Percentiles rank a stretch among this genome's conserved stretches.
phyloP scores from a whole-genome alignment of 2,797 vertebrate genomes.

The Craterocephalus amniculus region DNA sequence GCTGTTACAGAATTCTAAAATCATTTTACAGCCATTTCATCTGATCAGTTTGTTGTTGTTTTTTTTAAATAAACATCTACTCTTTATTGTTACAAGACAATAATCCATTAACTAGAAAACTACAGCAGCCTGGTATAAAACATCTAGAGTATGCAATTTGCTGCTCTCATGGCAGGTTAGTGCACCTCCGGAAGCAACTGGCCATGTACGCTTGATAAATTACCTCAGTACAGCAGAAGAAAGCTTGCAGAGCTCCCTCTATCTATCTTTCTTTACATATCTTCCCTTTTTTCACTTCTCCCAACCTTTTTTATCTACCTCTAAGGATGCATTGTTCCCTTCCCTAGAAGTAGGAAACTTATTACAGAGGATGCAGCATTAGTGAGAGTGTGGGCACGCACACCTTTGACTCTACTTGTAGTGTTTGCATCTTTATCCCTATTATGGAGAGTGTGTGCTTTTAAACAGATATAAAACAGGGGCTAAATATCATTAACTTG shows the following conservation, averaged over 20 bases:
- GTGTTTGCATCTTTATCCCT: slow-evolving; percentile 12
- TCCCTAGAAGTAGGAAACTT: slow-evolving; percentile 19
- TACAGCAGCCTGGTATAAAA: not conserved
- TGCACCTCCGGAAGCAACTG: slow-evolving; percentile 49
- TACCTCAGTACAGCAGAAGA: slow-evolving; percentile 50
- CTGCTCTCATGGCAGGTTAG: slow-evolving; percentile 46
- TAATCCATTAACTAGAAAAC: slow-evolving; percentile 3
- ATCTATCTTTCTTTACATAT: slow-evolving; percentile 59
- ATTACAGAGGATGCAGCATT: slow-evolving; percentile 10
- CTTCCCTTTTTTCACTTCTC: slow-evolving; percentile 53
- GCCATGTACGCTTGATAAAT: slow-evolving; percentile 62
- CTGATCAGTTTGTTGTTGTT: not conserved
- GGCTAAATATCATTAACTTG: slow-evolving; percentile 46
- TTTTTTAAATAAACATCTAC: not conserved
- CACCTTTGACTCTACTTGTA: slow-evolving; percentile 21
- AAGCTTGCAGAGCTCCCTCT: slow-evolving; percentile 53
- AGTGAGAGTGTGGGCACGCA: slow-evolving; percentile 11
- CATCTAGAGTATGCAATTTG: slow-evolving; percentile 52
- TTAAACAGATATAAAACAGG: slow-evolving; percentile 38
- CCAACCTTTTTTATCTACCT: slow-evolving; percentile 61
- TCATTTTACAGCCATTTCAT: not conserved
- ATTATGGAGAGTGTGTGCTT: slow-evolving; percentile 24
- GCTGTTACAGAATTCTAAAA: not conserved
- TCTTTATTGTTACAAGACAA: not conserved
- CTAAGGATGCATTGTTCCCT: slow-evolving; percentile 53